Evolutionary conservation across 2,113 vertebrate species (phyloP).

Genomic region (Melozone crissalis): DNA sequence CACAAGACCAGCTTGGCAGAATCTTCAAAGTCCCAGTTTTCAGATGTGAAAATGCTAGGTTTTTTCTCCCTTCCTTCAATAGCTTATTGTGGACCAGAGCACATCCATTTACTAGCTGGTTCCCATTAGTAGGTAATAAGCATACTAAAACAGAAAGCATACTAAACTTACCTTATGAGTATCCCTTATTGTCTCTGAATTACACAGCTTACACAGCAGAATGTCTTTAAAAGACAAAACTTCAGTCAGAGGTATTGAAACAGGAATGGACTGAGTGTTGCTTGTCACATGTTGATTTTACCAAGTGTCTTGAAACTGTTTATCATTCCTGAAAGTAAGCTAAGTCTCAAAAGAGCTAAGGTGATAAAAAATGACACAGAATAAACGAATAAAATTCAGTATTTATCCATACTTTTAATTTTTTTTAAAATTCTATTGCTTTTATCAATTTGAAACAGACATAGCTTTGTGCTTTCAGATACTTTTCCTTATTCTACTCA

Average conservation of each 20-base stretch:
- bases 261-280: background rate
- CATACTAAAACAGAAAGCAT: background rate
- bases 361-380: background rate
- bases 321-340: background rate
- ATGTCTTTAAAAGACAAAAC: background rate
- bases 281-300: background rate
- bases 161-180: background rate
- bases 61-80: fast-evolving
- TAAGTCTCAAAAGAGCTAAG: background rate
- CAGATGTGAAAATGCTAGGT: background rate
- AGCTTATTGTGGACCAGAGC: background rate
- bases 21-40: background rate
- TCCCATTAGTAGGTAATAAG: background rate
- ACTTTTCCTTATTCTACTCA: background rate
- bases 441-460: background rate
- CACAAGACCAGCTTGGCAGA: background rate
- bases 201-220: background rate
- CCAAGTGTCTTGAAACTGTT: background rate
- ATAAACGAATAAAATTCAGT: background rate
- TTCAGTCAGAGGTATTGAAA: background rate
- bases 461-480: background rate
- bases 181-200: background rate
- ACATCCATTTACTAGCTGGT: background rate
- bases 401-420: background rate
- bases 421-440: background rate